Conservation (phyloP, 2,888 invertebrate species). For the Caenorhabditis zanzibari region DNA sequence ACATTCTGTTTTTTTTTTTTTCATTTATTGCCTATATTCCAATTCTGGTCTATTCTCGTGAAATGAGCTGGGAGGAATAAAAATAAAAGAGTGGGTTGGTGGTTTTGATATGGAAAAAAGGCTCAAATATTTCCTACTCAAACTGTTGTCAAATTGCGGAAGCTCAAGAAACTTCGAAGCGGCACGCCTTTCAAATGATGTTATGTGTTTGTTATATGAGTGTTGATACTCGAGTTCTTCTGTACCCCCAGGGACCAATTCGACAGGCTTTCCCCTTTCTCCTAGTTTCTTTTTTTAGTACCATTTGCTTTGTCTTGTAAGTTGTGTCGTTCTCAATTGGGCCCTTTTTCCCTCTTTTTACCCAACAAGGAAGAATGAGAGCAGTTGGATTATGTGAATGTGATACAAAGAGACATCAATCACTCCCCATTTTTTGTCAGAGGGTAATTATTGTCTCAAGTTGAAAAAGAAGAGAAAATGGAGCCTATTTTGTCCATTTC, state of each 20-base stretch:
- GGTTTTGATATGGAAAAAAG: conserved; percentile 31
- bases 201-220: conserved; percentile 65
- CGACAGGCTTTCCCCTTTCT: conserved; percentile 23
- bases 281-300: conserved; percentile 61
- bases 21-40: too few species aligned
- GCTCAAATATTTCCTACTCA: conserved; percentile 14
- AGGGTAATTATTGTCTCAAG: conserved; percentile 62
- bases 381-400: conserved; percentile 43
- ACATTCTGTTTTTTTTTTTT: neutral
- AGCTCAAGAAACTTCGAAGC: conserved; percentile 8
- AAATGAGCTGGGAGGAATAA: neutral
- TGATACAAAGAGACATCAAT: conserved; percentile 56
- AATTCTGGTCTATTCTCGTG: too few species aligned
- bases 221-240: conserved; percentile 65
- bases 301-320: conserved; percentile 26
- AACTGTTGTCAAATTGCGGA: conserved; percentile 50
- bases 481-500: neutral
- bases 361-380: conserved; percentile 45
- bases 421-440: conserved; percentile 43
- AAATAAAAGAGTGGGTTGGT: conserved; percentile 11
- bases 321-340: conserved; percentile 56
- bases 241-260: conserved; percentile 48
- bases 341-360: conserved; percentile 18
- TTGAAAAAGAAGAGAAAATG: neutral
- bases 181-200: conserved; percentile 49